Conservation (phyloP, 2,797 vertebrate species). For the Brachyalestes nurse region DNA sequence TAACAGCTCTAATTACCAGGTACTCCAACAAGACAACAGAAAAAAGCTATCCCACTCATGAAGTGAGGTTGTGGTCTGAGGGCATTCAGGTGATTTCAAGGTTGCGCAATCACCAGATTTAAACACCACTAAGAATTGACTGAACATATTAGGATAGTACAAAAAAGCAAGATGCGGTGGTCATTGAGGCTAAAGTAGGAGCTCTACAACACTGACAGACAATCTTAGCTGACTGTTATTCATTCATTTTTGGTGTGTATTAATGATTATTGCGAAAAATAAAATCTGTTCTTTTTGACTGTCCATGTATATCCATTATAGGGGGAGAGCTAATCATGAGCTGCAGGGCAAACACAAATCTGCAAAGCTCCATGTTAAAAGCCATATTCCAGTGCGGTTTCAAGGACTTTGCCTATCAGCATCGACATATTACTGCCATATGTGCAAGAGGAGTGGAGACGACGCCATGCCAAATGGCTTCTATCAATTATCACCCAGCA, state of each 20-base stretch:
- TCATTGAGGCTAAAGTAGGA: too few relatives aligned
- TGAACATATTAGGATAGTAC: too few relatives aligned
- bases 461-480: slow-evolving; percentile 66
- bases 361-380: slow-evolving; percentile 33
- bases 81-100: not conserved
- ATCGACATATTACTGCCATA: slow-evolving; percentile 66
- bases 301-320: too few relatives aligned
- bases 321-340: too few relatives aligned
- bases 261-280: too few relatives aligned
- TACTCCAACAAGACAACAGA: not conserved
- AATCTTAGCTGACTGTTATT: too few relatives aligned
- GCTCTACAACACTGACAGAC: too few relatives aligned
- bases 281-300: too few relatives aligned
- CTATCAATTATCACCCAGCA: slow-evolving; percentile 67
- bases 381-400: slow-evolving; percentile 61
- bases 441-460: slow-evolving; percentile 58
- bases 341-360: not conserved
- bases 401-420: slow-evolving; percentile 56
- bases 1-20: not conserved
- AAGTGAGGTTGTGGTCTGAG: not conserved
- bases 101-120: not conserved
- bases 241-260: not conserved
- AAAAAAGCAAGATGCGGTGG: too few relatives aligned
- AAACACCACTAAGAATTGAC: too few relatives aligned
- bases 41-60: not conserved